Evolutionary conservation across 92 coral and sea anemone genomes (phyloP).

Genomic region (Bergia sp.): DNA sequence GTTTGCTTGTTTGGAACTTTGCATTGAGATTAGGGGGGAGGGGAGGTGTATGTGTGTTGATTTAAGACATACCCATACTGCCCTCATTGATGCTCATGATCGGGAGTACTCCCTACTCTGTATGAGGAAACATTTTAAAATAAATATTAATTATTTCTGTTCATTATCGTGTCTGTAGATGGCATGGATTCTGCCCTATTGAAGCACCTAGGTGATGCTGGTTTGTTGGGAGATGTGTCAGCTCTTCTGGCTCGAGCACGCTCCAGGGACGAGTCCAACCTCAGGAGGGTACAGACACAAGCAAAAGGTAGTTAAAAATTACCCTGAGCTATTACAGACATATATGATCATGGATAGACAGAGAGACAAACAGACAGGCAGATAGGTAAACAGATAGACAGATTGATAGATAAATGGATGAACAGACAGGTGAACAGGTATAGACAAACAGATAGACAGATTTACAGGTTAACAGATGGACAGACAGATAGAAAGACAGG

Average conservation of each 20-base stretch:
- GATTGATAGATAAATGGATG: no score
- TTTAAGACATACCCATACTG: no score
- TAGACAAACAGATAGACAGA: no score
- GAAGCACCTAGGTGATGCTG: slow-evolving; percentile 96
- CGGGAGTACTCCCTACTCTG: no score
- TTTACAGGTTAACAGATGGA: no score
- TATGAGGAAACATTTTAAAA: no score
- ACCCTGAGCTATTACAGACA: no score
- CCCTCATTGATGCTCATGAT: no score
- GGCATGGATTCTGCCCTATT: slow-evolving; percentile 74
- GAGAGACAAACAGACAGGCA: background rate
- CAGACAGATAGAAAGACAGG: background rate
- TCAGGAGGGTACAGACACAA: slow-evolving; percentile 80
- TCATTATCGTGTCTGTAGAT: slow-evolving; percentile 31
- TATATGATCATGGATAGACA: background rate
- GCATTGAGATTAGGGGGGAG: no score
- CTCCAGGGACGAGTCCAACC: slow-evolving; percentile 88
- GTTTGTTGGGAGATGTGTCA: slow-evolving; percentile 88
- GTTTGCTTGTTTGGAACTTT: background rate
- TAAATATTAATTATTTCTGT: background rate
- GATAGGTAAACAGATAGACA: background rate
- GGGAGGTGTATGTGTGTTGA: no score
- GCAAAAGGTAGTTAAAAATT: slow-evolving; percentile 75
- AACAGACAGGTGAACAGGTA: no score
- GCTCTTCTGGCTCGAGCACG: slow-evolving; percentile 93